Evolutionary conservation across 1,140 invertebrate species (phyloP), one percentile per base, ranked within the genome.

Genomic region (Gonioctena quinquepunctata): DNA sequence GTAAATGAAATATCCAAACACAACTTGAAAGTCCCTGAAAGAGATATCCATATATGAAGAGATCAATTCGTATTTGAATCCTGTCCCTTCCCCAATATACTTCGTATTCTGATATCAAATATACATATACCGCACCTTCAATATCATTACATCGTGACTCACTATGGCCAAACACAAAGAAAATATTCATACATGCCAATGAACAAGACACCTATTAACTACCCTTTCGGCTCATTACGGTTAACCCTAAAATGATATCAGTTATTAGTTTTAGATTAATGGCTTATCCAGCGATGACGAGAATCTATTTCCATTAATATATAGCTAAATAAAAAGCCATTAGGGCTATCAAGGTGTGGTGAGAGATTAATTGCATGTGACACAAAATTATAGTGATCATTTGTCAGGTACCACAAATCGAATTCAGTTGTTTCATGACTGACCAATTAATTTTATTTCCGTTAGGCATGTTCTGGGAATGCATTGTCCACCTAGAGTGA

Each of bases 291-390:
- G 59, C 8, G 25, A 61, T 61, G 8, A 21, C 19, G 59, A 2
- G 25, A 61, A 33, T 33, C 59, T 61, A 61, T 61, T 61, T 61
- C 59, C 59, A 61, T 61, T 33, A 27, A 61, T 33, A 61, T 28
- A 26, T 26, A 25, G 2, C 59, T 28, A 28, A 61, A 61, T 61
- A 61, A 61, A 61, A 61, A 61, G 59, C 59, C 59, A 61, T 61
- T 61, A 61, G 25, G 59, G 25, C 59, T 61, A 61, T 61, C 59
- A 61, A 61, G 59, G 59, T 61, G 59, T 28, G 59, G 59, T 61
- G n/a, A 13, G 25, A 61, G 59, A 61, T 61, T 61, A 61, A 61
- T 61, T 61, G 59, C 25, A 13, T 28, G 28, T 33, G 59, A 61
- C 59, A 61, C 59, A 61, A 26, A 28, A 28, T 61, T 61, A 27